Percentiles rank a stretch among this genome's conserved stretches.
These are phyloP conservation scores for Falco biarmicus DNA, from an alignment of 2,797 vertebrate genomes.

Conservation along the genomic window DNA sequence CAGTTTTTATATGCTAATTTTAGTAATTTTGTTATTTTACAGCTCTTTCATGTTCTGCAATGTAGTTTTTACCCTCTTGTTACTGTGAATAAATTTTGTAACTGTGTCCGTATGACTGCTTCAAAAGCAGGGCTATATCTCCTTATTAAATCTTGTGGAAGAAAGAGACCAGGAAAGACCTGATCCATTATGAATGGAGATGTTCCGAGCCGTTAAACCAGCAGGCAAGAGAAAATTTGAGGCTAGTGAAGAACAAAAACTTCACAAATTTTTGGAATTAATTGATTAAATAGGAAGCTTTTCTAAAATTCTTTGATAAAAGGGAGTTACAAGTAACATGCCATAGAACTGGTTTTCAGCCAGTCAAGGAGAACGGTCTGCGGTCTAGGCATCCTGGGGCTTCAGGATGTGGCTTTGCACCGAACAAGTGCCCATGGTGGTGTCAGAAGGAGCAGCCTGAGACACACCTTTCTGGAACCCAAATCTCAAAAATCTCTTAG, in stretches of 20 bases:
- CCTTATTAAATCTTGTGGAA: background rate
- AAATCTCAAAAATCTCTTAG: background rate
- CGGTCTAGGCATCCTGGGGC: no score
- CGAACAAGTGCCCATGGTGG: background rate
- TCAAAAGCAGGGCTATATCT: background rate
- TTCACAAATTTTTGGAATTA: background rate
- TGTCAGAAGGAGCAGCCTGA: background rate
- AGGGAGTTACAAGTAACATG: background rate
- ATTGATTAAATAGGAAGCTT: background rate
- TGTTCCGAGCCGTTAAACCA: background rate
- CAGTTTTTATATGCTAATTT: background rate
- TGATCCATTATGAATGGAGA: background rate
- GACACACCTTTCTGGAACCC: background rate
- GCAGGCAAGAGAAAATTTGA: background rate
- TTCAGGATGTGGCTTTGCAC: background rate
- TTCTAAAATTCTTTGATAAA: background rate
- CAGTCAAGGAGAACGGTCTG: background rate
- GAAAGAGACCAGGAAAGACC: background rate
- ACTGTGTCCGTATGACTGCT: background rate
- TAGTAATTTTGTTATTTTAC: background rate
- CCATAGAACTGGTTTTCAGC: background rate
- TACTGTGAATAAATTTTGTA: background rate
- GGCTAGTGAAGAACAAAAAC: background rate
- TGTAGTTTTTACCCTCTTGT: background rate
- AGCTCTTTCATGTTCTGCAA: background rate